Conservation (phyloP, 2,113 vertebrate genomes). For the Saguinus imperator region DNA sequence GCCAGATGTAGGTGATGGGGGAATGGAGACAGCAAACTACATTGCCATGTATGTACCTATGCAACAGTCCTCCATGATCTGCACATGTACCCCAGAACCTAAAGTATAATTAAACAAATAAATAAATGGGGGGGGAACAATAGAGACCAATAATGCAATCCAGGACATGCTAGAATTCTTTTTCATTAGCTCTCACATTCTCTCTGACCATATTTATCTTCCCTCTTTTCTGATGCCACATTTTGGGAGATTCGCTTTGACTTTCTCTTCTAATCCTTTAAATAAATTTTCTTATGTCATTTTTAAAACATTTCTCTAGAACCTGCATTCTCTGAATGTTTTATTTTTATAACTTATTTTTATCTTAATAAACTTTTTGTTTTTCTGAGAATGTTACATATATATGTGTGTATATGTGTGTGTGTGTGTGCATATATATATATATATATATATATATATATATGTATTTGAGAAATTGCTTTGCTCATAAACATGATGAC, state of each 20-base stretch:
- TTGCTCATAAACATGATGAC: background rate
- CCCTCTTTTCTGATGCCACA: background rate
- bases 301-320: background rate
- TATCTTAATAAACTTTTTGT: background rate
- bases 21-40: too few species aligned
- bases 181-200: background rate
- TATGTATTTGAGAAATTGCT: background rate
- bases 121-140: too few species aligned
- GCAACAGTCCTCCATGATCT: too few species aligned
- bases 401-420: background rate
- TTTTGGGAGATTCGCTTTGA: background rate
- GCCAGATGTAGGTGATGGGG: too few species aligned
- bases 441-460: background rate
- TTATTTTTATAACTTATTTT: background rate
- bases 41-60: too few species aligned
- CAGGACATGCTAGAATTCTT: background rate
- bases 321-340: background rate
- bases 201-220: background rate
- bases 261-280: background rate
- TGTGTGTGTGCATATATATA: too few species aligned
- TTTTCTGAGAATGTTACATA: background rate
- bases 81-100: too few species aligned
- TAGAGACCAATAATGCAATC: accelerated
- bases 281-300: background rate
- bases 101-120: too few species aligned